Conservation (phyloP, 2,113 vertebrate genomes). For the Promerops cafer region DNA sequence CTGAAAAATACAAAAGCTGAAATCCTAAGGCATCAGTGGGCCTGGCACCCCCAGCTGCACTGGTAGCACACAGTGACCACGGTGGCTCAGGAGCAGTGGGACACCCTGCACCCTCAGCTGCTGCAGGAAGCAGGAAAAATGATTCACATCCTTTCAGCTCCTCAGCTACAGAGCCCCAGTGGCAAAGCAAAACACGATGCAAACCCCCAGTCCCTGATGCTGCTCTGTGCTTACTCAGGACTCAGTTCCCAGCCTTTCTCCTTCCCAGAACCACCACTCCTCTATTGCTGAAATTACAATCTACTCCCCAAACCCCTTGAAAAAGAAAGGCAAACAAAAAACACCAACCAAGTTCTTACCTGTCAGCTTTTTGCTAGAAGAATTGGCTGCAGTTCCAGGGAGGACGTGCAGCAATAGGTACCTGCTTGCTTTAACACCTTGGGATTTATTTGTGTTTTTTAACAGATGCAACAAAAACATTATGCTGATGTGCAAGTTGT, state of each 20-base stretch:
- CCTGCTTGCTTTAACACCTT: background rate
- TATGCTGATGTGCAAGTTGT: background rate
- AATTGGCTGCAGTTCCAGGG: background rate
- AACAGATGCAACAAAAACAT: background rate
- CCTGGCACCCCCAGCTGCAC: background rate
- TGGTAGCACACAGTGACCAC: fast-evolving
- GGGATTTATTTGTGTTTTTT: background rate
- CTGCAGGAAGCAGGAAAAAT: conserved; percentile 27
- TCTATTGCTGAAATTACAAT: background rate
- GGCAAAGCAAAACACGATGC: background rate
- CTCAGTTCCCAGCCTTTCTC: background rate
- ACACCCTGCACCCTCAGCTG: background rate
- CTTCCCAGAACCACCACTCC: background rate
- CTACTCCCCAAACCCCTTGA: background rate
- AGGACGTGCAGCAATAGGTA: background rate
- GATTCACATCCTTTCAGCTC: conserved; percentile 7
- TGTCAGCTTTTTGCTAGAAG: background rate
- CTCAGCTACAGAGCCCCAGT: background rate
- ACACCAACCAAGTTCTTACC: background rate
- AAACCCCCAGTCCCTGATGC: background rate
- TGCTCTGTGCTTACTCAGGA: background rate
- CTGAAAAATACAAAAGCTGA: background rate
- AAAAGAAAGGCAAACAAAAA: background rate
- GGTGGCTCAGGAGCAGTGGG: background rate
- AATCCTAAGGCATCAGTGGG: background rate